These are phyloP conservation scores for Orchesellides sinensis DNA, from an alignment of 2,888 invertebrate species.

Conservation along the genomic window DNA sequence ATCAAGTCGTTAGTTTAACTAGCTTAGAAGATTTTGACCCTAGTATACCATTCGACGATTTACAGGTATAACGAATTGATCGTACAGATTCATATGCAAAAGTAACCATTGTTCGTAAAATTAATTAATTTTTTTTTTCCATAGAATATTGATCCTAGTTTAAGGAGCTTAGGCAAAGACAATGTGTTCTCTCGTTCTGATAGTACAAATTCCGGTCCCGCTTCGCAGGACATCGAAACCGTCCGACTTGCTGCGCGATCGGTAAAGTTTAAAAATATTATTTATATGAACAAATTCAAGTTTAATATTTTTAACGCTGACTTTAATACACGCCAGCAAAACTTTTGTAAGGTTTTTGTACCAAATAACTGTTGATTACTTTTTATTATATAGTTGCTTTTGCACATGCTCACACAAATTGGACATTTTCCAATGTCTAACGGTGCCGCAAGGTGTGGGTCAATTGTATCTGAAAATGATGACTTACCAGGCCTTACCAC, in stretches of 20 bases:
- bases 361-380: conserved; percentile 14
- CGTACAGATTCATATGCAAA: not conserved
- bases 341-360: not conserved
- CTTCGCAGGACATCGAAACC: conserved; percentile 76
- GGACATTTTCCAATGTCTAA: conserved; percentile 96
- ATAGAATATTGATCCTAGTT: conserved; percentile 41
- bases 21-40: conserved; percentile 85
- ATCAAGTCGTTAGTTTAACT: conserved; percentile 76
- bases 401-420: conserved; percentile 93
- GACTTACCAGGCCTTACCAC: conserved; percentile 84
- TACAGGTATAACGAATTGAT: conserved; percentile 76
- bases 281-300: not conserved
- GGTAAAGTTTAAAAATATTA: conserved; percentile 76
- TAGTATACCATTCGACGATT: conserved; percentile 84
- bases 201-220: conserved; percentile 56
- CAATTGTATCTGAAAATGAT: conserved; percentile 94
- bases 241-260: conserved; percentile 82
- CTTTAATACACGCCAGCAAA: too few species aligned
- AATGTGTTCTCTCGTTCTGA: conserved; percentile 65
- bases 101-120: not conserved
- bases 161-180: conserved; percentile 70
- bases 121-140: not conserved
- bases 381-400: conserved; percentile 81
- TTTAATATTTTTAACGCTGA: not conserved
- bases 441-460: conserved; percentile 91